Base-by-base conservation (phyloP, 2,113 vertebrate genomes). In the Sinocyclocheilus grahami region DNA sequence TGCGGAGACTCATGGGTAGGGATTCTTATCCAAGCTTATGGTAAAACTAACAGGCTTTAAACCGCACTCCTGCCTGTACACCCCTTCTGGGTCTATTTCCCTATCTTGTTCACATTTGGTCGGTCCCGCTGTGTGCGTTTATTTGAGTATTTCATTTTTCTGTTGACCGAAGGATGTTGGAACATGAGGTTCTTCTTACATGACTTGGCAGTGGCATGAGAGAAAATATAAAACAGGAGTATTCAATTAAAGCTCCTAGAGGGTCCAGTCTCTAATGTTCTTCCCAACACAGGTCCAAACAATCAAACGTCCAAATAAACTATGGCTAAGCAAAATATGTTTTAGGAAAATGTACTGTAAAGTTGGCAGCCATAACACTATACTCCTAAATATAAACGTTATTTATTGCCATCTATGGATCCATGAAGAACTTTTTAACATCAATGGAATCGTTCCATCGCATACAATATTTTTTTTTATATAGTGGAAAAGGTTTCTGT, bases 91-190 rank as follows among this genome's bases (percentile, higher is more conserved):
- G 69, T 60, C 33, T 60, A 60, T 84, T 74, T 72, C 71, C 20
- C 37, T 27, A 71, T 72, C 82, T 53, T 37, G 55, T 24, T 63
- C 53, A 63, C 78, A 62, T 22, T 48, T 62, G 27, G n/a, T 30
- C 14, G 0, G 20, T 12, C 79, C 27, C 22, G 27, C 85, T 51
- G 69, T 46, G 69, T 22, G 48, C 30, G 42, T 85, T 89, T 85
- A 81, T 86, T 82, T 89, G 24, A 63, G 48, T 65, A 69, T 78
- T 87, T 55, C 46, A 48, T 24, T 83, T 62, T 63, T 51, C 62
- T 81, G 75, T 72, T 86, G 81, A 80, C 76, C 76, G 60, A 72
- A 63, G 55, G 72, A 74, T 58, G 71, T 62, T 42, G 62, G 74
- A 77, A 39, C 39, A 76, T 30, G n/a, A 82, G 39, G 58, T 84